These are phyloP conservation scores for Acridotheres tristis DNA, from an alignment of 2,797 vertebrate species.

Conservation along the genomic window DNA sequence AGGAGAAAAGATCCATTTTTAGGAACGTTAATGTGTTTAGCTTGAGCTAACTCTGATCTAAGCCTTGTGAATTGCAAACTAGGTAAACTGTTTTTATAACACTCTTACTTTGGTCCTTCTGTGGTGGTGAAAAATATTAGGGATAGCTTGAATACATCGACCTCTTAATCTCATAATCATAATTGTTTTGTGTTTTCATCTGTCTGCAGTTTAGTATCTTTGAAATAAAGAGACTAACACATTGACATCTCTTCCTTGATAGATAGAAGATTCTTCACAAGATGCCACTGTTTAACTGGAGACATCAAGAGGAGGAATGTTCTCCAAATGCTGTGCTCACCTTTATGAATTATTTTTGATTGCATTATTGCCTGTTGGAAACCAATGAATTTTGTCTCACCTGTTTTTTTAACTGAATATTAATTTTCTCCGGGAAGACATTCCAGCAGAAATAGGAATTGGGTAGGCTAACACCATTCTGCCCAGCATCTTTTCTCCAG, in stretches of 20 bases:
- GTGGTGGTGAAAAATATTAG: not conserved
- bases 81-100: constrained; percentile 55
- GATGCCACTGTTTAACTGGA: not conserved
- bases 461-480: not conserved
- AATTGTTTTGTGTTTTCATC: not conserved
- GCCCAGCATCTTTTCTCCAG: not conserved
- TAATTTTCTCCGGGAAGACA: not conserved
- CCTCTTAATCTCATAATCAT: not conserved
- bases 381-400: not conserved
- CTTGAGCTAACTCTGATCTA: constrained; percentile 61
- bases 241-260: not conserved
- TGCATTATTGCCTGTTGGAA: not conserved
- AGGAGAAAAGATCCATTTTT: constrained; percentile 71
- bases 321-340: accelerated
- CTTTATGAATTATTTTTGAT: not conserved
- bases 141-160: not conserved
- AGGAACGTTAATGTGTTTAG: constrained; percentile 58
- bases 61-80: constrained; percentile 61
- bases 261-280: not conserved
- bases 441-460: not conserved
- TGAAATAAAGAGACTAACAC: not conserved
- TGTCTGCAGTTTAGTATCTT: not conserved
- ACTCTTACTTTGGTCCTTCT: not conserved
- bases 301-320: accelerated
- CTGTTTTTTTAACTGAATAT: not conserved